Evolutionary conservation across 2,888 invertebrate species (phyloP), one percentile per base, ranked within the genome.

Genomic region (Andrena fulva): DNA sequence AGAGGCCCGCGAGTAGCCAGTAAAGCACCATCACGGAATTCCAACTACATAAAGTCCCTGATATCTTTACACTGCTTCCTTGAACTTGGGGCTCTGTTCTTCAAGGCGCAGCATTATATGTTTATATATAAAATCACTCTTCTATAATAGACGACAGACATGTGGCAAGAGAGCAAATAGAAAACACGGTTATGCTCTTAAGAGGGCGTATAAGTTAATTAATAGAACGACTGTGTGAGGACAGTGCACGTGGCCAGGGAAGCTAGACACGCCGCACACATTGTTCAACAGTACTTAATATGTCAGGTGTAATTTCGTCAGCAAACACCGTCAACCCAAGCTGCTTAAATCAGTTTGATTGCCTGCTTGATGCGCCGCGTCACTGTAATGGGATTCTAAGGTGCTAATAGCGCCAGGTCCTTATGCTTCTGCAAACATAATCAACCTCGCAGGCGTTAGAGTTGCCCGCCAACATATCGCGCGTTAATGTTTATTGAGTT

Each of bases 331-430:
- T 42, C 52, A 29, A 54, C 33, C n/a, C 24, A 76, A 62, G 54
- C 75, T 60, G 77, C 68, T 85, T 84, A 81, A 77, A 84, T 77
- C 85, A 75, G 76, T 84, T 77, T 80, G 80, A 84, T 85, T 84
- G 69, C 71, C 74, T 71, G 70, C 71, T 71, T 67, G 84, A 84
- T 80, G 63, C 76, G 50, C n/a, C 71, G 60, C 76, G 48, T 73
- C 76, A 62, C 59, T 76, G 59, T 79, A 74, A 83, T 83, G 77
- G 77, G 73, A 77, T 77, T 70, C 78, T 74, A 83, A 83, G 84
- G 74, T 71, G 83, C 77, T 83, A 74, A 83, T 83, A 76, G 84
- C 74, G 73, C 42, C 48, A 62, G 62, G 56, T 71, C 78, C 77
- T 83, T 83, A 83, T 83, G 68, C 73, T 75, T 71, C 76, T 83